phyloP scores from a whole-genome alignment of 2,113 vertebrate species.

The Setophaga petechia region DNA sequence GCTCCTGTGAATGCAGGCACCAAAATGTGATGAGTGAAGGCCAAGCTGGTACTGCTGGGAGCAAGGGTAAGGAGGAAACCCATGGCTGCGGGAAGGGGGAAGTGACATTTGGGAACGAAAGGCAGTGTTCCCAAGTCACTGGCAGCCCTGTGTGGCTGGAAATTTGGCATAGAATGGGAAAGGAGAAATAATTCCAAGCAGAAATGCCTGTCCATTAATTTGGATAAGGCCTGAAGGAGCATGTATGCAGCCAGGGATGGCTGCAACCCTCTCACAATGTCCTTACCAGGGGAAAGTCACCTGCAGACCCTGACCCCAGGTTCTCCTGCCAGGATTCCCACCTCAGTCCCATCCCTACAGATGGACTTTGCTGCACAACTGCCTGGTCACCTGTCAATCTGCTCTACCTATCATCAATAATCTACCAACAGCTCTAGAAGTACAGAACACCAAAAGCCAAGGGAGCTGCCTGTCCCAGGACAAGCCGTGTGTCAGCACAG shows the following conservation, averaged over 20 bases:
- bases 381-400: not conserved
- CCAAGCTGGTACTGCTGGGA: fast-evolving
- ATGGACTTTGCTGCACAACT: fast-evolving
- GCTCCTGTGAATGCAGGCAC: fast-evolving
- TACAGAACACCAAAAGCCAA: not conserved
- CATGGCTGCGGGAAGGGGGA: fast-evolving
- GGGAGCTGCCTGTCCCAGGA: not conserved
- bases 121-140: not conserved
- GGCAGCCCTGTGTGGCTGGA: fast-evolving
- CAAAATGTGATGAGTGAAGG: fast-evolving
- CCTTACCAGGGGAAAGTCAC: not conserved
- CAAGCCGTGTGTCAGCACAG: fast-evolving
- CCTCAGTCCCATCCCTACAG: fast-evolving
- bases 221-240: fast-evolving
- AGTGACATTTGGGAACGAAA: not conserved
- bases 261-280: fast-evolving
- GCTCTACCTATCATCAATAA: not conserved
- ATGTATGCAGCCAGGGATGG: fast-evolving
- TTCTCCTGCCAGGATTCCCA: fast-evolving
- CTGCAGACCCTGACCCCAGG: not conserved
- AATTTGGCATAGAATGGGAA: not conserved
- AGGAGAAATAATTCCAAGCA: not conserved
- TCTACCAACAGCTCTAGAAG: not conserved
- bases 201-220: fast-evolving
- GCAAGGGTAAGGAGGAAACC: not conserved